Percentiles rank a stretch among this genome's conserved stretches.
Evolutionary conservation across 2,888 invertebrate species (phyloP).

Genomic region (Lepidocyrtinus sp.): DNA sequence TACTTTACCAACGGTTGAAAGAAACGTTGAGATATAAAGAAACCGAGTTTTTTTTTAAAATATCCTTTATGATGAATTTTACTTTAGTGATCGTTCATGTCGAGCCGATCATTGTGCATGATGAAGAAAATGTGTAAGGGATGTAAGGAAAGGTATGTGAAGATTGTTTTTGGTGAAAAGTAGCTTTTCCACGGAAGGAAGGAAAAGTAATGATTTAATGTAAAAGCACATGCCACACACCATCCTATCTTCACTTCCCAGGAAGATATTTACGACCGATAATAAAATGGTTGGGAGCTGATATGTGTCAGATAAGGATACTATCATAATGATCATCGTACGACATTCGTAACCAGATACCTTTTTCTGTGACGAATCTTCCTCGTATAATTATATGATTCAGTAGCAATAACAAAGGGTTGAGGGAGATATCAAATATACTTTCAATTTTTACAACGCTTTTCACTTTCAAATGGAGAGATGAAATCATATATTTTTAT

Average conservation of each 20-base stretch:
- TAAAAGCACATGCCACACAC: slow-evolving; percentile 1
- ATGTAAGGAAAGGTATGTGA: background rate
- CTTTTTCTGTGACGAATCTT: background rate
- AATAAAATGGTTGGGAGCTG: background rate
- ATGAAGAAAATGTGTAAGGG: background rate
- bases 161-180: background rate
- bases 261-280: background rate
- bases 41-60: no score
- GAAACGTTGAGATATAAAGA: background rate
- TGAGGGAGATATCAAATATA: background rate
- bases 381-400: no score
- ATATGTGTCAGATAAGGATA: background rate
- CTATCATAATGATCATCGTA: background rate
- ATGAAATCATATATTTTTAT: slow-evolving; percentile 19
- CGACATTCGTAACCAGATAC: background rate
- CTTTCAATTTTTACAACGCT: background rate
- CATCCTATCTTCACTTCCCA: background rate
- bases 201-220: background rate
- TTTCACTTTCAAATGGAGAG: background rate
- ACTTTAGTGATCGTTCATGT: no score
- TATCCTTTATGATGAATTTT: no score
- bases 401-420: no score
- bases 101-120: no score
- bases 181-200: background rate
- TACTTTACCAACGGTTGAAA: background rate